These are phyloP conservation scores for Saccostrea glomerata DNA, from an alignment of 1,140 invertebrate species.

Conservation along the genomic window DNA sequence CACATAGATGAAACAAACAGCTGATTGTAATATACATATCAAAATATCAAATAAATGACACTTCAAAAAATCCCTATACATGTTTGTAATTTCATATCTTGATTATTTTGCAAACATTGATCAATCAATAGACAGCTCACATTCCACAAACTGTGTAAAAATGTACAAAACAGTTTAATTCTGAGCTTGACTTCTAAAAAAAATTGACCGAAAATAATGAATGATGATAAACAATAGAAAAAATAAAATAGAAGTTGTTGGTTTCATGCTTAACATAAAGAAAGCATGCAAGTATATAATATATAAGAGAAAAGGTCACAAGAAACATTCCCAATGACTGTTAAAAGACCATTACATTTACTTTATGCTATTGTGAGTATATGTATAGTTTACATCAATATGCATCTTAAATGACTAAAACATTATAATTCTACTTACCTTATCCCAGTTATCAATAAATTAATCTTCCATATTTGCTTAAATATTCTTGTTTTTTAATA, in stretches of 20 bases:
- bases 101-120: not conserved
- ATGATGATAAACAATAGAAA: not conserved
- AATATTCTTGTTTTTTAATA: not conserved
- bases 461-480: not conserved
- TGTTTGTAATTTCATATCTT: not conserved
- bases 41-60: not conserved
- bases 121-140: not conserved
- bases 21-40: not conserved
- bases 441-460: not conserved
- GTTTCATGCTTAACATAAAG: not conserved
- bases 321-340: not conserved
- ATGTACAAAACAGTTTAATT: not conserved
- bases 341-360: constrained; percentile 3
- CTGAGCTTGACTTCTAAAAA: not conserved
- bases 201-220: not conserved
- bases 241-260: not conserved
- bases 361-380: not conserved
- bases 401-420: not conserved
- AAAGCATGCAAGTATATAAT: constrained; percentile 4
- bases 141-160: not conserved
- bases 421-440: constrained; percentile 15
- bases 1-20: constrained; percentile 16
- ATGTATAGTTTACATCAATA: not conserved
- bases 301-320: not conserved
- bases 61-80: not conserved